Base-by-base conservation (phyloP, 2,888 invertebrate genomes). In the Drosophila histrio region DNA sequence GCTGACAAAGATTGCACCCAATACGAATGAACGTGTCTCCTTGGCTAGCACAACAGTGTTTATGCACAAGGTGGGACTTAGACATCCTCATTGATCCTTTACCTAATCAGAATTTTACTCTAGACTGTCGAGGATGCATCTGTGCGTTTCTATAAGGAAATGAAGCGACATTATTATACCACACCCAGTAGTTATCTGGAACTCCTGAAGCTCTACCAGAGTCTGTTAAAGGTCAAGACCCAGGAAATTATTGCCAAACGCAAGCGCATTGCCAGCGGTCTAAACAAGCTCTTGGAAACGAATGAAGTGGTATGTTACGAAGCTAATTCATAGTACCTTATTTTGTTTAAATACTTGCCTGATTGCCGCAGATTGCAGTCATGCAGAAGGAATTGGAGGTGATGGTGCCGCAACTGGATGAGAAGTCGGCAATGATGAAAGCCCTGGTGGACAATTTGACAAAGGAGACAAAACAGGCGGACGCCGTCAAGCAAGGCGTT, bases 161-260 rank as follows among this genome's bases (percentile, higher is more conserved):
- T 97, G 94, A 94, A 96, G 72, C 93, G 97, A 0, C 94, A 95
- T 86, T 97, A 96, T 92, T 97, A 98, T 90, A 97, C 97, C 2
- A 98, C 97, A 0, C 97, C 98, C 0, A 97, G 97, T 90, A 97
- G 96, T 89, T 98, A 97, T 90, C 92, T 98, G 71, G 97, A 97
- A 89, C 92, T 98, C 30, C 93, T 98, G 26, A 97, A 96, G 87
- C 92, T 97, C 0, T 98, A 97, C 89, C 92, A 95, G 52, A 91
- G 91, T 9, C 94, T 97, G 89, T 91, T 97, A 2, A 95, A 94
- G 53, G 95, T 95, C 81, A 95, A 94, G 64, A 94, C 94, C 67
- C 94, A 95, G 83, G 95, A 95, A 32, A 93, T 94, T 21, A 93
- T 93, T 39, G 93, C 93, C 9, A 93, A 92, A 65, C 92, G 95